Percentiles rank a stretch among this genome's conserved stretches.
These are phyloP conservation scores for Aurelia sp. DNA, from an alignment of 30 jellyfish, hydroid and myxozoan genomes.

Conservation along the genomic window DNA sequence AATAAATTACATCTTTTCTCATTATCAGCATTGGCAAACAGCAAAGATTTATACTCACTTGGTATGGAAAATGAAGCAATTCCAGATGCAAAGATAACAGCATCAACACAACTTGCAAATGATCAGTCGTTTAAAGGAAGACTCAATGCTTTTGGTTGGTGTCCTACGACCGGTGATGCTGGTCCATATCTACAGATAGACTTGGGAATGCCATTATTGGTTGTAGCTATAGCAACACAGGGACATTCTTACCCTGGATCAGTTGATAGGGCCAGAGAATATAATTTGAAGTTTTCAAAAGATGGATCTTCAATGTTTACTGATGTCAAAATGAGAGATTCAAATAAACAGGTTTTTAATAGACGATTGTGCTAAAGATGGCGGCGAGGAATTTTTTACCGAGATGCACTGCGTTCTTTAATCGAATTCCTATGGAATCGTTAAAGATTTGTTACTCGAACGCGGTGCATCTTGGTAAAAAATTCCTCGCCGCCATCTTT, in stretches of 20 bases:
- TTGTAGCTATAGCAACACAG: neutral
- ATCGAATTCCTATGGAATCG: no score
- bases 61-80: neutral
- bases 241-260: neutral
- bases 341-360: neutral
- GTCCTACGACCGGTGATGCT: neutral
- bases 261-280: neutral
- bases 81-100: constrained; percentile 1
- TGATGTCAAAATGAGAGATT: neutral
- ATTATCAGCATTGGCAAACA: neutral
- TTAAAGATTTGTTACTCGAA: no score
- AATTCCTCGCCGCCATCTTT: no score
- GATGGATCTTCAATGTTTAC: neutral
- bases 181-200: neutral
- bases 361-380: no score
- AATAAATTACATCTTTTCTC: neutral
- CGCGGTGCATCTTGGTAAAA: no score
- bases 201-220: neutral
- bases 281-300: neutral
- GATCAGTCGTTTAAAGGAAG: constrained; percentile 6
- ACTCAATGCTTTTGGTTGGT: constrained; percentile 6
- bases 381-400: no score
- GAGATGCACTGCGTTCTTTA: no score
- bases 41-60: constrained; percentile 1
- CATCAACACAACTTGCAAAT: neutral